Evolutionary conservation across 37 sponge, comb jelly and placozoan species (phyloP).

Genomic region (Oscarella lobularis): DNA sequence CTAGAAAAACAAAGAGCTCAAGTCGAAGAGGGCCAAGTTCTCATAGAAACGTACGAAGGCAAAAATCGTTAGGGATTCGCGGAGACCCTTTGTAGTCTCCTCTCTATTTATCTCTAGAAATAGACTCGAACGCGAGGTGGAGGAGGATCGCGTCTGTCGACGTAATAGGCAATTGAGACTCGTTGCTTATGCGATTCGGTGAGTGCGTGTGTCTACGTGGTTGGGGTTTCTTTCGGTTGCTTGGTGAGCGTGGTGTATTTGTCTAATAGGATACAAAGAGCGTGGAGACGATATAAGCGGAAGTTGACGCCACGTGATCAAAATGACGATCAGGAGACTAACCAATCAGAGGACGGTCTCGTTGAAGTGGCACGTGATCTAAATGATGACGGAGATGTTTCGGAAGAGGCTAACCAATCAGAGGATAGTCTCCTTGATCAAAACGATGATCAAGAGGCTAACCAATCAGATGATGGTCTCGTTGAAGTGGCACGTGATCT

Average conservation of each 20-base stretch:
- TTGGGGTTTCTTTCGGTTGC: background rate
- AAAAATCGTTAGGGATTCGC: too few species aligned
- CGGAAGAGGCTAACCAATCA: background rate
- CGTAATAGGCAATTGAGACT: background rate
- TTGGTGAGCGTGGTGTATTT: background rate
- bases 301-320: background rate
- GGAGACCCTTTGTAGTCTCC: too few species aligned
- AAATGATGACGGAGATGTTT: background rate
- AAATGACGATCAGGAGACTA: background rate
- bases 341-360: background rate
- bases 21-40: background rate
- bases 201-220: too few species aligned
- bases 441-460: background rate
- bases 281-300: background rate
- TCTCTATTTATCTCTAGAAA: background rate
- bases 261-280: background rate
- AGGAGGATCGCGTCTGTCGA: background rate
- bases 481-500: background rate
- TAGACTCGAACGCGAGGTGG: background rate
- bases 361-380: background rate
- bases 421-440: background rate
- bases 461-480: background rate
- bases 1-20: background rate
- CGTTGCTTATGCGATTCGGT: background rate
- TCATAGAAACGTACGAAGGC: background rate